These are phyloP conservation scores for Drosophila pruinosa DNA, from an alignment of 1,140 invertebrate genomes.

Conservation along the genomic window DNA sequence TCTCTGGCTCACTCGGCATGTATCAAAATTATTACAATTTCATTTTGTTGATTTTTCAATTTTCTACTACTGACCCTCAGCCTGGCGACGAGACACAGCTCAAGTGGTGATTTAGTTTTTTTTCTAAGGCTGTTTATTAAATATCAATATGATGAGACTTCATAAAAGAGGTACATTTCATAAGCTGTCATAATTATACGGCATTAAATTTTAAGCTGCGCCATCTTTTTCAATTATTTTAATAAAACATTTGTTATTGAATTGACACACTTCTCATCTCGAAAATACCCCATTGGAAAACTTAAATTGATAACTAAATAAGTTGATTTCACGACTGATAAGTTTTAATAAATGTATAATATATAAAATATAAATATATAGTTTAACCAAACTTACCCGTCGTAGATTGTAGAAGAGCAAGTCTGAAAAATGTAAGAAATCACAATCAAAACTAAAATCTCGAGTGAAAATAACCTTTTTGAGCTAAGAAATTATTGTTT, in stretches of 20 bases:
- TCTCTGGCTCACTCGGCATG: neutral
- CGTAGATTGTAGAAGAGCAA: too few relatives aligned
- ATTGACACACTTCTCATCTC: too few relatives aligned
- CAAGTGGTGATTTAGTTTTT: conserved; percentile 44
- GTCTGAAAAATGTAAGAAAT: too few relatives aligned
- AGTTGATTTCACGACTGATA: too few relatives aligned
- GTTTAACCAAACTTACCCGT: too few relatives aligned
- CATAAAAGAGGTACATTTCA: conserved; percentile 33
- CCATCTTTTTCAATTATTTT: neutral
- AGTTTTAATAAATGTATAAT: too few relatives aligned
- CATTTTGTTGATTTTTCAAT: conserved; percentile 59
- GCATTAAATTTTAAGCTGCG: conserved; percentile 8
- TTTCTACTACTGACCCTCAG: conserved; percentile 20
- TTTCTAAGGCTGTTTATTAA: conserved; percentile 48
- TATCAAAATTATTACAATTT: conserved; percentile 61
- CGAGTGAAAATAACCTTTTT: neutral
- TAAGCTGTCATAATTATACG: conserved; percentile 52
- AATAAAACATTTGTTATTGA: neutral
- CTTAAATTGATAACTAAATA: too few relatives aligned
- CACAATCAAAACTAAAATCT: neutral
- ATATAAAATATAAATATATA: too few relatives aligned
- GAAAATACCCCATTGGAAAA: too few relatives aligned
- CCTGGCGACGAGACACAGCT: conserved; percentile 9
- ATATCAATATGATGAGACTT: conserved; percentile 45
- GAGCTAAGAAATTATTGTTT: neutral